phyloP scores from a whole-genome alignment of 2,797 vertebrate genomes.

The Yasuhikotakia modesta region DNA sequence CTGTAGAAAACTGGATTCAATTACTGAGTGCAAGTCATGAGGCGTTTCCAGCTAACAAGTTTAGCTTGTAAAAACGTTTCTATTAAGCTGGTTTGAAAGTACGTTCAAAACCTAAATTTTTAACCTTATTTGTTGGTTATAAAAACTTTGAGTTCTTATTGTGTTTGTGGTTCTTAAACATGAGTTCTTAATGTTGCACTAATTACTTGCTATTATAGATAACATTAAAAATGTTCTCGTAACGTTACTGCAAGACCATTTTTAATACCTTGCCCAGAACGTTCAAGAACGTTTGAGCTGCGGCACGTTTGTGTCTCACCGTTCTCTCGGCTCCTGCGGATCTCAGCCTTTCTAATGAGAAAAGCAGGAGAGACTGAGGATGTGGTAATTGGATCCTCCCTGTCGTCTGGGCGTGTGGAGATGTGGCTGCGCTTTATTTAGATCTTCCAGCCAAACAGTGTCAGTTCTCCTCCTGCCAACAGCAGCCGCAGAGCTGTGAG shows the following conservation, averaged over 20 bases:
- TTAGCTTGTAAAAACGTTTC: too few species aligned
- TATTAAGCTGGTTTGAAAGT: too few species aligned
- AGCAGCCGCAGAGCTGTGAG: slow-evolving; percentile 24
- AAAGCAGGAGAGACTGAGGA: slow-evolving; percentile 40
- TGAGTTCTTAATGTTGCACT: too few species aligned
- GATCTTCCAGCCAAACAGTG: slow-evolving; percentile 46
- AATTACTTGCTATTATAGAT: too few species aligned
- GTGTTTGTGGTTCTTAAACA: too few species aligned
- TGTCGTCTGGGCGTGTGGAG: slow-evolving; percentile 36
- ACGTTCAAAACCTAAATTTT: too few species aligned
- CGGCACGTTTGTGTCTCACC: slow-evolving; percentile 11
- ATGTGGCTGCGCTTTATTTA: slow-evolving; percentile 52
- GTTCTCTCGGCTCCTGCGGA: too few species aligned
- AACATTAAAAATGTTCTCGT: too few species aligned
- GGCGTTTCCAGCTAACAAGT: background rate
- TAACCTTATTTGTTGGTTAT: too few species aligned
- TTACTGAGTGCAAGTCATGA: slow-evolving; percentile 20
- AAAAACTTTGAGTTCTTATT: too few species aligned
- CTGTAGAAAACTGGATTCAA: slow-evolving; percentile 37
- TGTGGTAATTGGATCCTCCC: slow-evolving; percentile 54
- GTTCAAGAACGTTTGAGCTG: slow-evolving; percentile 5
- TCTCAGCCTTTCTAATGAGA: slow-evolving; percentile 44
- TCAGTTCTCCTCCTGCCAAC: slow-evolving; percentile 34
- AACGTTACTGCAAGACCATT: too few species aligned
- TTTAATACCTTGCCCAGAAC: too few species aligned